phyloP scores from a whole-genome alignment of 2,797 vertebrate species.

The Danio kyathit region DNA sequence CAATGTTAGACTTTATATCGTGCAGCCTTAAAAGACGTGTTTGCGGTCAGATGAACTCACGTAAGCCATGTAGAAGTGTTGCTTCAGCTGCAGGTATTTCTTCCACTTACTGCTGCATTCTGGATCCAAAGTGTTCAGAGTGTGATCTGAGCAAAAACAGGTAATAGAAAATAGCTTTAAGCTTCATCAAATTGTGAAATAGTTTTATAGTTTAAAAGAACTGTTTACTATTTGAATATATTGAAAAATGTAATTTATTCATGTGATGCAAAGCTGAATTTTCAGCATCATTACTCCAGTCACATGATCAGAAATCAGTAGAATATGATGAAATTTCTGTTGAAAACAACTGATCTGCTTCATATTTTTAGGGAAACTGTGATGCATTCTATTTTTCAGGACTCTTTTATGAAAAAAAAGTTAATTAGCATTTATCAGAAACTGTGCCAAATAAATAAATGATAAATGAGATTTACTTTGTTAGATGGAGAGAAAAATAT shows the following conservation, averaged over 20 bases:
- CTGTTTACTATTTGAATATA: not conserved
- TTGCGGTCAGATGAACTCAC: conserved; percentile 79
- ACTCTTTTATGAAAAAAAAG: not conserved
- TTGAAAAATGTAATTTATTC: not conserved
- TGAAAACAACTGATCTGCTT: no score
- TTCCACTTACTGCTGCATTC: conserved; percentile 94
- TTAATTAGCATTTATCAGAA: not conserved
- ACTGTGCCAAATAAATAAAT: no score
- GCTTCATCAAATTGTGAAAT: not conserved
- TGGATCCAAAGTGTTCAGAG: conserved; percentile 92
- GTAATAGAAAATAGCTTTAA: no score
- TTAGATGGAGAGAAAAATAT: no score
- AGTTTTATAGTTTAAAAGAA: not conserved
- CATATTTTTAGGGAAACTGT: no score
- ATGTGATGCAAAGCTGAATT: no score
- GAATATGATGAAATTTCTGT: not conserved
- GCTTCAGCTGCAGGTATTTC: conserved; percentile 96
- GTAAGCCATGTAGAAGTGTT: conserved; percentile 96
- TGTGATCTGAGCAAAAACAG: conserved; percentile 83
- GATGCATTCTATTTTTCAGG: no score
- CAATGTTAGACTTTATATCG: no score
- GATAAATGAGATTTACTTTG: no score
- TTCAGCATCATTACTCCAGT: no score
- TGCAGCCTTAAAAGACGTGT: not conserved
- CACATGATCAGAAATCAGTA: not conserved